Evolutionary conservation across 2,113 vertebrate species (phyloP).

Genomic region (Pteronura brasiliensis): DNA sequence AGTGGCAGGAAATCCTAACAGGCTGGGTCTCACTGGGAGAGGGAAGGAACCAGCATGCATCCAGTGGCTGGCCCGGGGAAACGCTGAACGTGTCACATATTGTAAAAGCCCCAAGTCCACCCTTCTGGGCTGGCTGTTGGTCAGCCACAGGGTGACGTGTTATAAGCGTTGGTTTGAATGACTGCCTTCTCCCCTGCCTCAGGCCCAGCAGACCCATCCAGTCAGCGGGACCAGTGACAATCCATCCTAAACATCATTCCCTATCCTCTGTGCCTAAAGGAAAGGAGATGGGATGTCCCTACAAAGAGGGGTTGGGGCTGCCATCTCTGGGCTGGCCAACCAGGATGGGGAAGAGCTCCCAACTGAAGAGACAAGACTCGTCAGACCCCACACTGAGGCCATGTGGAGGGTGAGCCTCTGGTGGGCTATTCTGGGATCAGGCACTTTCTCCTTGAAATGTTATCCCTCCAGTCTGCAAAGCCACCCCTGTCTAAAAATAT

Average conservation of each 20-base stretch:
- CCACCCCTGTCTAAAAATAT: slow-evolving; percentile 18
- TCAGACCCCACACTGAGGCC: fast-evolving
- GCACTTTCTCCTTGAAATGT: neutral
- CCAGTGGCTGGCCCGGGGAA: fast-evolving
- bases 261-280: neutral
- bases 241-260: fast-evolving
- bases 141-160: fast-evolving
- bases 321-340: neutral
- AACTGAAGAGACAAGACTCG: fast-evolving
- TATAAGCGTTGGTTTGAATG: fast-evolving
- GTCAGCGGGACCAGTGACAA: neutral
- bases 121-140: fast-evolving
- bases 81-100: fast-evolving
- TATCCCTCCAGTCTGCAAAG: neutral
- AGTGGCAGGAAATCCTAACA: neutral
- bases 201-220: fast-evolving
- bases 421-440: neutral
- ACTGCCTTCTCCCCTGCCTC: neutral
- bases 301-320: neutral
- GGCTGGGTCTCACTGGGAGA: neutral
- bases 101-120: neutral
- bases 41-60: fast-evolving
- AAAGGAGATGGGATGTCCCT: neutral
- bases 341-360: neutral
- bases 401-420: fast-evolving